Evolutionary conservation across 2,797 vertebrate genomes (phyloP), one percentile per base, ranked within the genome.

Genomic region (Sebastes miniatus): DNA sequence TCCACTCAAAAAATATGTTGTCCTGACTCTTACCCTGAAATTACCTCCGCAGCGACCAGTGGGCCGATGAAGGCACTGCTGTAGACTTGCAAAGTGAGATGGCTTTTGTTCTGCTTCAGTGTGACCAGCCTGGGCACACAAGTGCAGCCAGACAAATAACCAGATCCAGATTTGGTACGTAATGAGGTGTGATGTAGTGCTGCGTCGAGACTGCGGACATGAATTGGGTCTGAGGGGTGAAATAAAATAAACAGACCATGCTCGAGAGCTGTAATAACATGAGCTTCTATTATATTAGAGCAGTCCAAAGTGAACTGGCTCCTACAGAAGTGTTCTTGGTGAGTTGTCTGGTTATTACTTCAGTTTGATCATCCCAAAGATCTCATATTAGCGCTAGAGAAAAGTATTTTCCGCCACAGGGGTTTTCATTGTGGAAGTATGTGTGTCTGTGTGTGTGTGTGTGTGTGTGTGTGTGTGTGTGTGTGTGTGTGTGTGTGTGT

Each of bases 161-260:
- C 83, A 54, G 54, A 87, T 83, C 85, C 81, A 87, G 81, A 87
- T 90, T 90, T 69, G 79, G 54, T 68, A 58, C 64, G 68, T 86
- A 92, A 92, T 91, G 88, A 87, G 86, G 83, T 90, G 84, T 89
- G 89, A 87, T 87, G 87, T n/a, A 76, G 73, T 25, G 6, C 74
- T 57, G 81, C n/a, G 31, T 61, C 18, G n/a, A 65, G 78, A 67
- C 73, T 43, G 73, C 3, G 52, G 76, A 81, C 81, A 67, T 64
- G 77, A 82, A 84, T 67, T 56, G 74, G 52, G 69, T 80, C 66
- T 81, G 78, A 72, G 84, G 84, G 83, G 81, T 70, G 68, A 85
- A 79, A 87, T 80, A 69, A 89, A 91, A 83, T 77, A 86, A 91
- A 87, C 84, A 85, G 87, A 69, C 16, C 77, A 8, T 64, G 87